Percentiles rank a stretch among this genome's conserved stretches.
These are phyloP conservation scores for Mixornis gularis DNA, from an alignment of 2,113 vertebrate species.

Conservation along the genomic window DNA sequence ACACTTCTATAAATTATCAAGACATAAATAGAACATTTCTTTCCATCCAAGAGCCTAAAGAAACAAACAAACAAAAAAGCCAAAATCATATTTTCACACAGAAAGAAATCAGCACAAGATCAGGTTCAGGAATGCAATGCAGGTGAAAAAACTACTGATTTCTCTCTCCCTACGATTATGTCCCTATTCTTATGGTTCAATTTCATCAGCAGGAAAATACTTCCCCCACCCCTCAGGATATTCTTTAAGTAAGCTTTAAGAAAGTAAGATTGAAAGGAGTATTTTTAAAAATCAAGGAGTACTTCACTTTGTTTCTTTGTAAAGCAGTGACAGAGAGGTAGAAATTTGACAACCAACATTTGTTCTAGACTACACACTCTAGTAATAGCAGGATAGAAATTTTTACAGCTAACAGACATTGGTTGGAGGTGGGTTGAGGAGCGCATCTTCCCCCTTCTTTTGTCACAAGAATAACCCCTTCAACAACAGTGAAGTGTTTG, in stretches of 20 bases:
- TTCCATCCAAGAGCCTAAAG: background rate
- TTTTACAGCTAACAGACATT: background rate
- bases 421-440: background rate
- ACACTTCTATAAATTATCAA: background rate
- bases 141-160: background rate
- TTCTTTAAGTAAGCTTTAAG: background rate
- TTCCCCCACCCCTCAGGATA: rapidly evolving
- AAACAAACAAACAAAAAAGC: background rate
- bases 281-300: background rate
- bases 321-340: background rate
- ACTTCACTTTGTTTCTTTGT: background rate
- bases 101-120: background rate
- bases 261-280: background rate
- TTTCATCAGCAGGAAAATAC: background rate
- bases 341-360: background rate
- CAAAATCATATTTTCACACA: background rate
- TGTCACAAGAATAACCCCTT: background rate
- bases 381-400: background rate
- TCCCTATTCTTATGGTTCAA: background rate
- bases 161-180: rapidly evolving
- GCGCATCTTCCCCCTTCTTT: rapidly evolving
- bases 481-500: background rate
- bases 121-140: background rate
- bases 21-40: background rate
- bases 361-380: background rate